Conservation (phyloP, 2,797 vertebrate species). For the Neomorphus geoffroyi region DNA sequence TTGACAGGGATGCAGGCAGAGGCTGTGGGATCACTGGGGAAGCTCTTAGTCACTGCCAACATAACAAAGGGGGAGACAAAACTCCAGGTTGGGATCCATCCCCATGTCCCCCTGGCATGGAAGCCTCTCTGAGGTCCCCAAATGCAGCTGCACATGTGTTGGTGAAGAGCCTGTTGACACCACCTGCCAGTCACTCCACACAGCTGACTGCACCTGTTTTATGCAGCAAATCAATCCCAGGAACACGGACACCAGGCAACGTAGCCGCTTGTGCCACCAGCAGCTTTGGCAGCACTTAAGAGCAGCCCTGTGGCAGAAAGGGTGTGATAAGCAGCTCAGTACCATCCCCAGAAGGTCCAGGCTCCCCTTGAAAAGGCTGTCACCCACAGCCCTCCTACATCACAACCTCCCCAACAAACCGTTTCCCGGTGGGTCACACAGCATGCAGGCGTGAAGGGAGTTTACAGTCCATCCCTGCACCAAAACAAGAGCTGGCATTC, state of each 20-base stretch:
- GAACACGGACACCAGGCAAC: accelerated
- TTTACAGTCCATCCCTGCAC: background rate
- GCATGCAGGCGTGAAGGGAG: background rate
- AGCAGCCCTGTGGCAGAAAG: background rate
- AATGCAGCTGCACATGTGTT: accelerated
- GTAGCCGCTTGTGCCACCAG: background rate
- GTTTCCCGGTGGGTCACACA: background rate
- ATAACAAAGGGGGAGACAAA: background rate
- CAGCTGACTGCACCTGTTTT: background rate
- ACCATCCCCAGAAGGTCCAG: background rate
- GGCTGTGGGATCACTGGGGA: background rate
- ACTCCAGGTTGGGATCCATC: background rate
- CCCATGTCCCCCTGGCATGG: accelerated
- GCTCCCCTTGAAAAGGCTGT: background rate
- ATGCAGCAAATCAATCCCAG: background rate
- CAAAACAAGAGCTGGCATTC: background rate
- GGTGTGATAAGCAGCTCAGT: background rate
- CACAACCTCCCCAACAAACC: background rate
- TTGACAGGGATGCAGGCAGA: background rate
- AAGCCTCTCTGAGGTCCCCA: background rate
- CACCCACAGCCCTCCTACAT: background rate
- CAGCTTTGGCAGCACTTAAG: background rate
- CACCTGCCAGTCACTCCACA: background rate
- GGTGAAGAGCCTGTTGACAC: background rate
- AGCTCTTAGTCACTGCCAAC: background rate